Base-by-base conservation (phyloP, 2,888 invertebrate genomes). In the Machimus atricapillus region DNA sequence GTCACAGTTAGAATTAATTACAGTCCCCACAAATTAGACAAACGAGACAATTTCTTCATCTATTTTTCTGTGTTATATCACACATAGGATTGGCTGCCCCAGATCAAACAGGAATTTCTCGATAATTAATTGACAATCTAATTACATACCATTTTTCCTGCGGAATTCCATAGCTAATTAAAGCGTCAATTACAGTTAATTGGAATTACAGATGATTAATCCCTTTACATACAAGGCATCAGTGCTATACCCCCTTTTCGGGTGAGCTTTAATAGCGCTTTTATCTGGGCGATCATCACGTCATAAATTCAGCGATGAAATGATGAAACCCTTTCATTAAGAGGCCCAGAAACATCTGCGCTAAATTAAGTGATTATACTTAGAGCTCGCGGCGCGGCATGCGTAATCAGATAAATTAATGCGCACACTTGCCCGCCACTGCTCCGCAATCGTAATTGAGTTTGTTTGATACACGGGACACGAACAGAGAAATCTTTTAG, bases 401-500 rank as follows among this genome's bases (percentile, higher is more conserved):
- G 79, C 79, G 52, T 79, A 79, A 79, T 79, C 79, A 79, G 79
- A 79, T 79, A 79, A 79, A 79, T 79, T 79, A 79, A 79, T 79
- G 79, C 79, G 79, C 79, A 79, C 79, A 79, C 79, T 79, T 79
- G 19, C n/a, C 8, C 79, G 27, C 7, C n/a, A 79, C 46, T 52
- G 78, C 31, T 23, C 52, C 31, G 79, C 52, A 52, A 79, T 79
- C 31, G 52, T 56, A 79, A 79, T 79, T 52, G 52, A 79, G 52
- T 78, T 78, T 79, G 23, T 79, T 79, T 79, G 56, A 79, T 79
- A 79, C 46, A 79, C 79, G 56, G 27, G 23, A 46, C 79, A 52
- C 79, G 79, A 79, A 79, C 52, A 79, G 52, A 46, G 40, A 52
- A 46, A 52, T 19, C 52, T 27, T 52, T 79, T 79, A 66, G 23